Evolutionary conservation across 2,797 vertebrate genomes (phyloP).

Genomic region (Strix occidentalis): DNA sequence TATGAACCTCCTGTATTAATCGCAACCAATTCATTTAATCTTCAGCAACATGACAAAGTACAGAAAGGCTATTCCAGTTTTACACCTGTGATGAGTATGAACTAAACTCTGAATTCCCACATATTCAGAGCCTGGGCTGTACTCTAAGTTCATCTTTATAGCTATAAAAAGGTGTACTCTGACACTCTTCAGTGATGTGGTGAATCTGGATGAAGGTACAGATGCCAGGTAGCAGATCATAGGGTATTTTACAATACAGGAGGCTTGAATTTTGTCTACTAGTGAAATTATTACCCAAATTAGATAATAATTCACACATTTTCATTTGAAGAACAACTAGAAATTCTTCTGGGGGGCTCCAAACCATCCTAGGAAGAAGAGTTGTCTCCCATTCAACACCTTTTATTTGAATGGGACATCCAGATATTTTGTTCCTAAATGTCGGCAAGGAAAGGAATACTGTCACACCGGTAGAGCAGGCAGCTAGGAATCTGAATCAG

Average conservation of each 20-base stretch:
- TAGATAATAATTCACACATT: neutral
- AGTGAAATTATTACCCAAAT: neutral
- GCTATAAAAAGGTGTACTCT: neutral
- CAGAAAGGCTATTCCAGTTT: neutral
- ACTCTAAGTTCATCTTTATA: neutral
- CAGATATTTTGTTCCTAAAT: neutral
- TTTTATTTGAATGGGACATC: neutral
- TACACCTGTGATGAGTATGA: neutral
- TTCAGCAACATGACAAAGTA: neutral
- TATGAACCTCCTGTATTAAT: neutral
- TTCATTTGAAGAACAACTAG: neutral
- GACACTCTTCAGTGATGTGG: neutral
- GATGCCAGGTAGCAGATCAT: neutral
- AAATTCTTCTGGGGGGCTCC: neutral
- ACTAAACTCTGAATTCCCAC: neutral
- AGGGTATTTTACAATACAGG: neutral
- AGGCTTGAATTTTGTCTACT: neutral
- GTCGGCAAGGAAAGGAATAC: neutral
- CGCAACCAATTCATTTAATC: neutral
- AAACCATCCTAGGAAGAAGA: neutral
- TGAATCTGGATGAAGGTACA: neutral
- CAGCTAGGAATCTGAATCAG: neutral
- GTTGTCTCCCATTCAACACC: neutral
- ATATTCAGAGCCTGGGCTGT: neutral
- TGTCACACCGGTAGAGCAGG: neutral